Percentiles rank a stretch among this genome's conserved stretches.
Conservation (phyloP, 2,888 invertebrate genomes). For the Glaucopsyche alexis region DNA sequence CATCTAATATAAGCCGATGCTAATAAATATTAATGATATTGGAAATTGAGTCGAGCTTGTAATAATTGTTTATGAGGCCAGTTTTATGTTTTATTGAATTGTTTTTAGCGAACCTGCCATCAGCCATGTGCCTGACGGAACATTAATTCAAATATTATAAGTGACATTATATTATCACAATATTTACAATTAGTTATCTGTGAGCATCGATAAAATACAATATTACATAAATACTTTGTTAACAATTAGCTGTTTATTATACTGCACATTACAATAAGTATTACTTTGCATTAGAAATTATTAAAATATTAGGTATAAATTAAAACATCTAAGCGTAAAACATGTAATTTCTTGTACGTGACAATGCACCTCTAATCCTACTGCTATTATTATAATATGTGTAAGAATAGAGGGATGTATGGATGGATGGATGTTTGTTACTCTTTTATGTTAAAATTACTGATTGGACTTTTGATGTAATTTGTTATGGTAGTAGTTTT, state of each 20-base stretch:
- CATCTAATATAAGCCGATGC: conserved; percentile 16
- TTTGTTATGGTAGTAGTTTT: no score
- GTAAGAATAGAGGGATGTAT: no score
- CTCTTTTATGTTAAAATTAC: no score
- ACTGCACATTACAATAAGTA: background rate
- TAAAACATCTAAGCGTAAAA: no score
- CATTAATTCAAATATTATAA: conserved; percentile 1
- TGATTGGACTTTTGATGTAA: no score
- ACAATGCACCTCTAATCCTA: no score
- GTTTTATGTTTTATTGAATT: conserved; percentile 7
- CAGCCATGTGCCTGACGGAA: conserved; percentile 1
- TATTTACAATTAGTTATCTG: conserved; percentile 4
- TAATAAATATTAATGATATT: conserved; percentile 26
- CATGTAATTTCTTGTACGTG: no score
- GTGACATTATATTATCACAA: background rate
- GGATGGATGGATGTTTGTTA: no score
- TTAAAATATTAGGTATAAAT: no score
- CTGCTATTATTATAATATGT: no score
- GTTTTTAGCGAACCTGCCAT: background rate
- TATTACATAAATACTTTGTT: background rate
- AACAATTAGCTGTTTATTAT: conserved; percentile 1
- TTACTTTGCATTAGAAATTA: background rate
- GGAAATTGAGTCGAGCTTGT: background rate
- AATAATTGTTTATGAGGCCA: conserved; percentile 10
- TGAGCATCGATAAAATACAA: background rate